phyloP scores from a whole-genome alignment of 2,888 invertebrate species.

The Marronus borbonicus region DNA sequence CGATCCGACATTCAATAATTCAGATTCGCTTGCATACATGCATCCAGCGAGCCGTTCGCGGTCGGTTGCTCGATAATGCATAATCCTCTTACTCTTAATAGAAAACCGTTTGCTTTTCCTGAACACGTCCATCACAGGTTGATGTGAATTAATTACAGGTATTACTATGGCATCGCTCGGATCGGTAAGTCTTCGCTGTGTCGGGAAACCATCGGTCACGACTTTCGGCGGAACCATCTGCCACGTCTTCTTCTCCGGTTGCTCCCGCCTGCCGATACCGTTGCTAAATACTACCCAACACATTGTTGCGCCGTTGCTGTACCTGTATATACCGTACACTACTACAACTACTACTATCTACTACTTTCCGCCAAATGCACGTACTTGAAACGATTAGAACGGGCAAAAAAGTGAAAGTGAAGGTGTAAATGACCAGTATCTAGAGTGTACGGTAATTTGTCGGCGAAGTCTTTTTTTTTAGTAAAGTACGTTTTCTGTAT shows the following conservation, averaged over 20 bases:
- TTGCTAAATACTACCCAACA: background rate
- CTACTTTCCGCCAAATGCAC: constrained; percentile 26
- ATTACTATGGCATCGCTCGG: constrained; percentile 18
- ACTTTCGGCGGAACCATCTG: constrained; percentile 25
- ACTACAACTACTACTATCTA: too few relatives aligned
- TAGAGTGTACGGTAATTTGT: constrained; percentile 23
- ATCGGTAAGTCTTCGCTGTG: constrained; percentile 22
- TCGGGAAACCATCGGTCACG: constrained; percentile 33
- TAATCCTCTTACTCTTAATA: constrained; percentile 32
- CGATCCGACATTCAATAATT: constrained; percentile 17
- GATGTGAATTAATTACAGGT: constrained; percentile 42
- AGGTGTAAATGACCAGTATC: constrained; percentile 22
- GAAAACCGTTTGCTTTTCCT: constrained; percentile 37
- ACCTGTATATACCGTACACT: background rate
- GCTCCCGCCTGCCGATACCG: background rate
- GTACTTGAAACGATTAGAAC: constrained; percentile 21
- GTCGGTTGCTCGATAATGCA: constrained; percentile 14
- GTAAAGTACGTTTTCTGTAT: background rate
- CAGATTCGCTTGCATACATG: background rate
- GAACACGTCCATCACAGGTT: constrained; percentile 34
- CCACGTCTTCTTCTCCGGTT: background rate
- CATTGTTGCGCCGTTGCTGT: background rate
- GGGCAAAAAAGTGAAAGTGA: constrained; percentile 44
- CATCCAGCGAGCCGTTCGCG: background rate
- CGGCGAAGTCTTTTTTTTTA: background rate